Base-by-base conservation (phyloP, 2,888 invertebrate genomes). In the Nesidiocoris tenuis region DNA sequence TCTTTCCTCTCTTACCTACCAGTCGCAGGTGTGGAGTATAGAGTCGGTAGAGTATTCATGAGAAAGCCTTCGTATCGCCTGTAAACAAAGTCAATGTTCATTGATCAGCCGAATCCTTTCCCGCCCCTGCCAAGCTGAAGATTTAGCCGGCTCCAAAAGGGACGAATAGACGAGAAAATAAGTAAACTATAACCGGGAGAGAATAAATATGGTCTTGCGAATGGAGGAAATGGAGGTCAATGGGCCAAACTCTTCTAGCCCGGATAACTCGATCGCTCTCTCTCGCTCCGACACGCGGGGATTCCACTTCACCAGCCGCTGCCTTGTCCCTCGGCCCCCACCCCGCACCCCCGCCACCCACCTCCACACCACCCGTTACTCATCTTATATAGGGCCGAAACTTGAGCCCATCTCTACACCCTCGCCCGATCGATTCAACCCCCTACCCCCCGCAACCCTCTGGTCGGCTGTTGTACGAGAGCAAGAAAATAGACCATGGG, bases 181-280 rank as follows among this genome's bases (percentile, higher is more conserved):
- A n/a, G n/a, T n/a, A n/a, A n/a, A n/a, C n/a, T n/a, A n/a, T n/a
- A n/a, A n/a, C 39, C 39, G 39, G 39, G n/a, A n/a, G n/a, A n/a
- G n/a, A 39, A 39, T 7, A 17, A 68, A 68, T 55, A 68, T 68
- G 68, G 57, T 55, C 39, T 68, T 23, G 68, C 56, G 57, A 68
- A 57, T 16, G 39, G 19, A 56, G 55, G 67, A 68, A 68, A 68
- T 68, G 68, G 68, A 68, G 68, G 68, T 57, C 68, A 68, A 68
- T 68, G 24, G 68, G 68, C 68, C 68, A 68, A 21, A 19, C 57
- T 19, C 23, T 16, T 19, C 66, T 9, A 25, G 9, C 55, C 22
- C 66, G 7, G 39, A 21, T 19, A 24, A 19, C 55, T 25, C n/a
- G n/a, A n/a, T n/a, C n/a, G 66, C 66, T 66, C 54, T 55, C 18